A percentile compares a stretch with the other conserved stretches of the same genome.
Evolutionary conservation across 1,140 invertebrate genomes (phyloP).

Genomic region (Acromyrmex heyeri): DNA sequence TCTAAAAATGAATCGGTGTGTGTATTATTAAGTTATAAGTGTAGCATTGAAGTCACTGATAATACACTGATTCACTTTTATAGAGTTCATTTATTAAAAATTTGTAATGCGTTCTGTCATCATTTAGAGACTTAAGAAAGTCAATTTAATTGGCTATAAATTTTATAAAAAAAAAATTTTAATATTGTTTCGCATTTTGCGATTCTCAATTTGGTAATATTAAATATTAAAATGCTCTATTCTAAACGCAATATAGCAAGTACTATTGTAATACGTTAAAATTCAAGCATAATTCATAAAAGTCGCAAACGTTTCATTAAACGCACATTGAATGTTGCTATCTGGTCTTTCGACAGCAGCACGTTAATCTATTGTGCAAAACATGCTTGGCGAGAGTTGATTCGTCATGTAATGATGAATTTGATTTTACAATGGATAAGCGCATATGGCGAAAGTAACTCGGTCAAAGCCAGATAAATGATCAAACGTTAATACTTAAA

Average conservation of each 20-base stretch:
- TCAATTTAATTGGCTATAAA: neutral
- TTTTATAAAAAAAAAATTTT: neutral
- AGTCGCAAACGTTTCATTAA: conserved; percentile 9
- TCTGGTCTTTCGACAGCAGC: neutral
- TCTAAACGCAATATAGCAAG: neutral
- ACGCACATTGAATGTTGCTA: neutral
- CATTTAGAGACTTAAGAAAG: neutral
- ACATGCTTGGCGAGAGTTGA: conserved; percentile 45
- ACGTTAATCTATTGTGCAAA: conserved; percentile 37
- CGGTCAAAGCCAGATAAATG: conserved; percentile 59
- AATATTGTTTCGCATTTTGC: neutral
- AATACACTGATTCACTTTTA: too few species aligned
- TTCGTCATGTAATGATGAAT: conserved; percentile 39
- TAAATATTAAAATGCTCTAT: neutral
- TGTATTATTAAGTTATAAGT: too few species aligned
- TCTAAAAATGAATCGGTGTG: too few species aligned
- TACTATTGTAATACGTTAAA: neutral
- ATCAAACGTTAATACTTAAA: conserved; percentile 9
- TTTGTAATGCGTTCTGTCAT: neutral
- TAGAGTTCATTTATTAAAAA: neutral
- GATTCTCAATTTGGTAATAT: neutral
- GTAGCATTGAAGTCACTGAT: too few species aligned
- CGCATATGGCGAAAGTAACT: conserved; percentile 51
- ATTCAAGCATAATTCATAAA: neutral
- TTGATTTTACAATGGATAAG: conserved; percentile 35